Base-by-base conservation (phyloP, 2,888 invertebrate genomes). In the Uropetala carovei region DNA sequence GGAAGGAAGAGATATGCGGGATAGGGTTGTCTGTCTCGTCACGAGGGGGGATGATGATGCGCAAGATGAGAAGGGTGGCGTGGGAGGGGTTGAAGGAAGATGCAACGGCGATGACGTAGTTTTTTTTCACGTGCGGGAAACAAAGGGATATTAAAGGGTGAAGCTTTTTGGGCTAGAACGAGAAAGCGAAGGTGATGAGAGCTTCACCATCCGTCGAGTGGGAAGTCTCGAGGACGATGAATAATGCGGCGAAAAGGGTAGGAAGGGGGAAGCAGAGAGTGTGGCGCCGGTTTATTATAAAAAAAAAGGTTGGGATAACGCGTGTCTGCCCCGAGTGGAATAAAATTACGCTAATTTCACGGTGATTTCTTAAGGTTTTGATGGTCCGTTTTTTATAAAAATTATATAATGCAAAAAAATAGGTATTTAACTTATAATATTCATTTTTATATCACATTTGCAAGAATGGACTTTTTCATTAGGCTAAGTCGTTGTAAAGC, bases 121-220 rank as follows among this genome's bases (percentile, higher is more conserved):
- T 22, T 68, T 18, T 18, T 68, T 14, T 43, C 5, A 43, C 16
- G 16, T 64, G 64, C 68, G 68, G 68, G 22, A 68, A 68, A 68
- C 68, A 68, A 68, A 68, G 22, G 68, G 68, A n/a, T 22, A 64
- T 64, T 64, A 64, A n/a, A 64, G 64, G 64, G 68, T 68, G 43
- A 43, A 43, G 43, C 43, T 43, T 43, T 64, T 68, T n/a, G 68
- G 68, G 68, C 22, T 18, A 68, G 68, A 18, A 9, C n/a, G 11
- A 68, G 22, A 0, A 22, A 10, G n/a, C 0, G 11, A 68, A 68
- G 4, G 68, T 68, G 68, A 68, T 68, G 68, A 68, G 68, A 68
- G 64, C 64, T 5, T 64, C 64, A 64, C 13, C n/a, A 22, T n/a
- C 68, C n/a, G 68, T n/a, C 68, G 8, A 68, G n/a, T 1, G n/a